A percentile compares a stretch with the other conserved stretches of the same genome.
Evolutionary conservation across 2,797 vertebrate species (phyloP).

Genomic region (Peromyscus attwateri): DNA sequence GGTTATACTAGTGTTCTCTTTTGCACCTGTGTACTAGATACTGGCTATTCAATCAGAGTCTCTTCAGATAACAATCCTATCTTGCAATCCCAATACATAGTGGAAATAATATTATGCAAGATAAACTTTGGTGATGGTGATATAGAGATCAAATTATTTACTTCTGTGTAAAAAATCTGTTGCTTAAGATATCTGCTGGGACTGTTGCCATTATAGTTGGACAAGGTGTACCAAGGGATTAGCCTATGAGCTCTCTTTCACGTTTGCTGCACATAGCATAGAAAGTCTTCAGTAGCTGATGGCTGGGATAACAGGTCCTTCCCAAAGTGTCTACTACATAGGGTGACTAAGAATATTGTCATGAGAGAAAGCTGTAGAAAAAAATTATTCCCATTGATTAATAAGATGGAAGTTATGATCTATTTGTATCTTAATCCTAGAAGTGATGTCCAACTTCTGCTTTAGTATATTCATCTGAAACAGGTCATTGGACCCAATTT

Average conservation of each 20-base stretch:
- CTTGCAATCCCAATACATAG: background rate
- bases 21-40: background rate
- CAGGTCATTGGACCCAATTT: background rate
- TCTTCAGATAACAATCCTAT: background rate
- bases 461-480: background rate
- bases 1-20: background rate
- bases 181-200: background rate
- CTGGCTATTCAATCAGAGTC: background rate
- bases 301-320: background rate
- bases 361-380: background rate
- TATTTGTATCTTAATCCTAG: background rate
- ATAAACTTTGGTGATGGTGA: background rate
- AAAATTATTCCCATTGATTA: background rate
- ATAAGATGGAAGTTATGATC: background rate
- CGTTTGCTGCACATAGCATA: background rate
- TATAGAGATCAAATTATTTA: background rate
- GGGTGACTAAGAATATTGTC: background rate
- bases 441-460: background rate
- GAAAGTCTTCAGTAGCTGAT: background rate
- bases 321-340: background rate
- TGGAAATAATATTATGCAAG: background rate
- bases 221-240: accelerated
- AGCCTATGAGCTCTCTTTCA: background rate
- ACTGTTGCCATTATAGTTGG: background rate
- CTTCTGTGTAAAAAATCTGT: background rate